These are phyloP conservation scores for Trachops cirrhosus DNA, from an alignment of 2,797 vertebrate genomes.

Conservation along the genomic window DNA sequence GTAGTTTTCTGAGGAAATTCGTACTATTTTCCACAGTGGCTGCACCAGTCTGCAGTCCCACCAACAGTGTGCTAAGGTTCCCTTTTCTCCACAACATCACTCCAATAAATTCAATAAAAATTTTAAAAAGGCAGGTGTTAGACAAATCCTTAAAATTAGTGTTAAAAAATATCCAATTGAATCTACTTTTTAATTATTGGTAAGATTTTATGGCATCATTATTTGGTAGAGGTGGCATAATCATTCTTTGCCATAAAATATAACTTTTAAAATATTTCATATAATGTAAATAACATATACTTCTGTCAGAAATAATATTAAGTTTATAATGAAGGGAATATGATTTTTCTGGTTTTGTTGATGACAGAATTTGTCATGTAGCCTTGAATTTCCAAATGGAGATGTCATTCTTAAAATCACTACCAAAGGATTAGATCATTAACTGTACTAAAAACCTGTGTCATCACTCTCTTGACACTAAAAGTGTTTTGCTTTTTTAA, in stretches of 20 bases:
- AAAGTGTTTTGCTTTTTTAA: slow-evolving; percentile 75
- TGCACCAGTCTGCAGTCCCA: too few species aligned
- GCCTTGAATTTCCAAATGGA: slow-evolving; percentile 68
- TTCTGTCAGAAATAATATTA: not conserved
- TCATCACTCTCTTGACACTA: slow-evolving; percentile 67
- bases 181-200: not conserved
- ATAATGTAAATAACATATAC: not conserved
- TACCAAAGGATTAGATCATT: slow-evolving; percentile 57
- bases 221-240: not conserved
- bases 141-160: not conserved
- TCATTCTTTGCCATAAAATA: not conserved
- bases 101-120: not conserved
- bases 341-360: not conserved
- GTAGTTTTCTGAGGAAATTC: too few species aligned
- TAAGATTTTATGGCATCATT: not conserved
- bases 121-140: not conserved
- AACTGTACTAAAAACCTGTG: slow-evolving; percentile 48
- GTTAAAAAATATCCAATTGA: not conserved
- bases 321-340: slow-evolving; percentile 30
- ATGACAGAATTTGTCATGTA: slow-evolving; percentile 51
- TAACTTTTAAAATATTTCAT: not conserved
- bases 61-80: too few species aligned
- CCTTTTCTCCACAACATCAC: not conserved
- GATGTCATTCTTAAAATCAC: slow-evolving; percentile 64
- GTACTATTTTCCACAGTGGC: too few species aligned